These are phyloP conservation scores for Oscheius myriophilus DNA, from an alignment of 2,888 invertebrate species.

Conservation along the genomic window DNA sequence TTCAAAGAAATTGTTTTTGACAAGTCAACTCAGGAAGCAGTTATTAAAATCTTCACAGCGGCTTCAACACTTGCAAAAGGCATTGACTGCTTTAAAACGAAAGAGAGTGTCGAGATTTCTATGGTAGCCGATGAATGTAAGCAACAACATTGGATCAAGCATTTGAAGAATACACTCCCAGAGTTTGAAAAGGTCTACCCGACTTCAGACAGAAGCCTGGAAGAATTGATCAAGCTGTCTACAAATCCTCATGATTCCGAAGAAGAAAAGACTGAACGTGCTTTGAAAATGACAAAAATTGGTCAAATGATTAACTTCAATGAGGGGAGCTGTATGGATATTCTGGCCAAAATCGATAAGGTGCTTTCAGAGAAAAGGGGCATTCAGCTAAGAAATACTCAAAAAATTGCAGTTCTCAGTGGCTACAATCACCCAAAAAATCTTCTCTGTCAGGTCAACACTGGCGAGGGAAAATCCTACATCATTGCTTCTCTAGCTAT, in stretches of 20 bases:
- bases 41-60: neutral
- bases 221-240: neutral
- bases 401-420: slow-evolving; percentile 25
- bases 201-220: neutral
- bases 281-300: neutral
- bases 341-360: slow-evolving; percentile 12
- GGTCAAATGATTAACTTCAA: neutral
- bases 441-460: slow-evolving; percentile 19
- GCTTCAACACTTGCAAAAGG: neutral
- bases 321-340: neutral
- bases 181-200: neutral
- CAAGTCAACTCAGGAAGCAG: too few species aligned
- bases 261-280: neutral
- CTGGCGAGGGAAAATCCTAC: slow-evolving; percentile 29
- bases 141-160: too few species aligned
- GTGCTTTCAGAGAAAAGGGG: neutral
- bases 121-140: too few species aligned
- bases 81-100: too few species aligned
- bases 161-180: neutral
- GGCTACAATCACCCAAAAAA: neutral
- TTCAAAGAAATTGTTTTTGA: slow-evolving; percentile 9
- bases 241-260: slow-evolving; percentile 3
- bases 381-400: slow-evolving; percentile 19
- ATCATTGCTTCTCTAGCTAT: slow-evolving; percentile 24
- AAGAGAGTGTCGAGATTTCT: too few species aligned